These are phyloP conservation scores for Prenolepis imparis DNA, from an alignment of 2,888 invertebrate genomes.

Conservation along the genomic window DNA sequence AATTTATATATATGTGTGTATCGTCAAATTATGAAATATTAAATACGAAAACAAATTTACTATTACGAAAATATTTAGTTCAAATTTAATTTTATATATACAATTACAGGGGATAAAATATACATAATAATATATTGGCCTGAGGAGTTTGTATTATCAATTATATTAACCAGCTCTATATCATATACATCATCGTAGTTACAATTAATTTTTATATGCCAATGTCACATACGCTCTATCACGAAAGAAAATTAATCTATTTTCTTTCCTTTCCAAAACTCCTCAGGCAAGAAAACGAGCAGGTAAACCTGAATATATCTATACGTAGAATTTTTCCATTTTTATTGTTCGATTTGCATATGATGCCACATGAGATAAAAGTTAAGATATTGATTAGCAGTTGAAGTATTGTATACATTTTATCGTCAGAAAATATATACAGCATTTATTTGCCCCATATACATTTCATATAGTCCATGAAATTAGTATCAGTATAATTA, in stretches of 20 bases:
- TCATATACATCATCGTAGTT: not conserved
- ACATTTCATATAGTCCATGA: not conserved
- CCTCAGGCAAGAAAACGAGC: conserved; percentile 75
- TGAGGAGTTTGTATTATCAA: conserved; percentile 37
- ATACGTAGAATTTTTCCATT: conserved; percentile 56
- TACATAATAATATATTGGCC: conserved; percentile 11
- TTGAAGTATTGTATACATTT: conserved; percentile 9
- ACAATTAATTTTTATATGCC: not conserved
- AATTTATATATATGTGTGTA: not conserved
- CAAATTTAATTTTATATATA: not conserved
- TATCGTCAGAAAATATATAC: not conserved
- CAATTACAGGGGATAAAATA: conserved; percentile 4
- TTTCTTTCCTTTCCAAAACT: conserved; percentile 71
- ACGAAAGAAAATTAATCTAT: conserved; percentile 33
- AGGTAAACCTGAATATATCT: conserved; percentile 71
- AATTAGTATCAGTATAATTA: conserved; percentile 8
- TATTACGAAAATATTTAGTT: not conserved
- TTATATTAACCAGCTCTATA: not conserved
- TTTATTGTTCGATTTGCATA: conserved; percentile 39
- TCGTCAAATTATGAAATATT: not conserved
- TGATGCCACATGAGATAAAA: conserved; percentile 1
- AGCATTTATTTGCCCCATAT: not conserved
- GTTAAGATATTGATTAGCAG: conserved; percentile 10
- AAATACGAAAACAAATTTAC: not conserved
- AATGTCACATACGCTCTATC: not conserved